These are phyloP conservation scores for Psylliodes chrysocephalus DNA, from an alignment of 2,888 invertebrate genomes.

Conservation along the genomic window DNA sequence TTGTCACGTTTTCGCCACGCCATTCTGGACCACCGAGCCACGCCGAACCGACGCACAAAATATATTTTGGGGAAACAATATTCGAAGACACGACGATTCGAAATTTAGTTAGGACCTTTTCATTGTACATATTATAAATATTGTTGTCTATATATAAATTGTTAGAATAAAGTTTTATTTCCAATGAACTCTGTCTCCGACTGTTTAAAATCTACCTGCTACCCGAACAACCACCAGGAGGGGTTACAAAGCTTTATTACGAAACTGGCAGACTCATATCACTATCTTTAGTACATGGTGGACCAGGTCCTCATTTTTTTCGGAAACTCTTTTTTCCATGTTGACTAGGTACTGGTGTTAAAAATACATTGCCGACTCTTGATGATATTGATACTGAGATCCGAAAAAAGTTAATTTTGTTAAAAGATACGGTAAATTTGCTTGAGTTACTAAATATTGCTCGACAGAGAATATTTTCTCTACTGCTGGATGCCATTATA, in stretches of 20 bases:
- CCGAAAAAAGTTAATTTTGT: conserved; percentile 18
- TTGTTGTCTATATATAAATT: no score
- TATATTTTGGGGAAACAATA: no score
- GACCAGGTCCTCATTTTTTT: conserved; percentile 40
- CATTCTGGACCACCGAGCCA: no score
- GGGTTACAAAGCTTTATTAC: conserved; percentile 33
- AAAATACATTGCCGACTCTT: conserved; percentile 21
- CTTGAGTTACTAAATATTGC: not conserved
- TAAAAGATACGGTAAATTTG: not conserved
- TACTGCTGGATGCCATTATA: conserved; percentile 31
- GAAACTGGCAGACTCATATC: conserved; percentile 39
- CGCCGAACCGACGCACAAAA: no score
- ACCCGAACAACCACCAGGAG: no score
- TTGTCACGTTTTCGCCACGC: no score
- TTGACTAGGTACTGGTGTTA: conserved; percentile 24
- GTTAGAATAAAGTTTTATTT: no score
- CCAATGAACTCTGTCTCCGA: no score
- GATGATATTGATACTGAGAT: conserved; percentile 23
- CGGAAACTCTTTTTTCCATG: conserved; percentile 31
- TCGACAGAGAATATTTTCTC: conserved; percentile 22
- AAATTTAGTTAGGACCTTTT: no score
- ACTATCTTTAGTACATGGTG: conserved; percentile 42
- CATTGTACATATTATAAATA: no score
- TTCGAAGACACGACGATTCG: no score
- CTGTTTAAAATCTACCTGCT: no score